phyloP scores from a whole-genome alignment of 2,888 invertebrate genomes.

The Aleiodes testaceus region DNA sequence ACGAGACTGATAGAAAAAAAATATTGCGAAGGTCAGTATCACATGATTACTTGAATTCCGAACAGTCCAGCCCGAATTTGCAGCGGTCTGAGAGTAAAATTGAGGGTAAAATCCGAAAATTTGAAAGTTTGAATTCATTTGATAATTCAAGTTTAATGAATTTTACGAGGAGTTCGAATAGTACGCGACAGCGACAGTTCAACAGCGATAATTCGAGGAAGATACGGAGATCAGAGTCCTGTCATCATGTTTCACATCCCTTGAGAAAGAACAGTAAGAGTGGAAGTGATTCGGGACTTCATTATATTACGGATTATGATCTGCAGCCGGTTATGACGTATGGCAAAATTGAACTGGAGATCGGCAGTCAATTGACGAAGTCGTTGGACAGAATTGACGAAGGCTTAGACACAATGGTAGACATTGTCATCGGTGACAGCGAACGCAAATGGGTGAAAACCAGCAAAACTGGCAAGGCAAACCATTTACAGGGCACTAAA shows the following conservation, averaged over 20 bases:
- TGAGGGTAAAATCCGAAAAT: conserved; percentile 67
- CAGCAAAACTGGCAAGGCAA: neutral
- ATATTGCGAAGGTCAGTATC: conserved; percentile 65
- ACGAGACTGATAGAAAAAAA: conserved; percentile 64
- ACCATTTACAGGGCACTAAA: conserved; percentile 4
- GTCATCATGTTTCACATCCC: conserved; percentile 64
- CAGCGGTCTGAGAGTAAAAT: conserved; percentile 60
- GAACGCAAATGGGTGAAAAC: conserved; percentile 59
- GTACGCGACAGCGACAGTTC: conserved; percentile 38
- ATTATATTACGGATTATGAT: conserved; percentile 68
- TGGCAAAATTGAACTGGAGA: conserved; percentile 51
- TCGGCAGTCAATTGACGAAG: conserved; percentile 76
- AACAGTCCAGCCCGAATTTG: conserved; percentile 58
- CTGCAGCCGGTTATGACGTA: conserved; percentile 56
- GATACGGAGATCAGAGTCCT: conserved; percentile 68
- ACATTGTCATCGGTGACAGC: conserved; percentile 80
- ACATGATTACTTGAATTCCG: conserved; percentile 65
- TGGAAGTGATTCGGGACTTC: conserved; percentile 72
- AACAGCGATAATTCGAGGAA: conserved; percentile 46
- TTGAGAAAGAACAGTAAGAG: conserved; percentile 59
- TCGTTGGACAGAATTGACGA: conserved; percentile 86
- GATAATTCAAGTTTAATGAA: conserved; percentile 63
- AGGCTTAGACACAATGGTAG: conserved; percentile 82
- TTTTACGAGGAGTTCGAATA: conserved; percentile 51
- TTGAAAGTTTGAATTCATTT: conserved; percentile 68